Conservation (phyloP, 2,888 invertebrate species). For the Scaptomyza caliginosa region DNA sequence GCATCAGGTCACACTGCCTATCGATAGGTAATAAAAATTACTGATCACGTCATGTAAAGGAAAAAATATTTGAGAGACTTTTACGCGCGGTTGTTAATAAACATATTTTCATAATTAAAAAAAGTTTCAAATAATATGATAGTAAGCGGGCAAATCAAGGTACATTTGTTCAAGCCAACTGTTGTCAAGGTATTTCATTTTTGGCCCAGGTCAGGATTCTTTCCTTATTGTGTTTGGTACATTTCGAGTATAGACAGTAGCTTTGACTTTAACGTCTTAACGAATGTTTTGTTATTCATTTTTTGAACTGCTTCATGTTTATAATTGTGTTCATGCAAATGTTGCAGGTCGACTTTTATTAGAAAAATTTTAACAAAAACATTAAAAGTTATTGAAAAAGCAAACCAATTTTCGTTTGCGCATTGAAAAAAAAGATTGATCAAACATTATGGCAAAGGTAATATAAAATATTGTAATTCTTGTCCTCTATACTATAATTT, state of each 20-base stretch:
- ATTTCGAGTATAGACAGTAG: background rate
- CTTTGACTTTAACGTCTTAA: conserved; percentile 25
- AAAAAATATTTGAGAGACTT: too few relatives aligned
- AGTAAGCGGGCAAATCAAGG: too few relatives aligned
- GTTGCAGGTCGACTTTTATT: conserved; percentile 17
- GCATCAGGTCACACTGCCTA: conserved; percentile 4
- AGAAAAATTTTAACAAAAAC: conserved; percentile 1
- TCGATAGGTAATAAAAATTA: conserved; percentile 14
- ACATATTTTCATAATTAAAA: too few relatives aligned
- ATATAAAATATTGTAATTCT: conserved; percentile 19
- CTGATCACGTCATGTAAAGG: background rate
- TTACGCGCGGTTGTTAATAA: too few relatives aligned
- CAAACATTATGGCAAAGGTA: conserved; percentile 37
- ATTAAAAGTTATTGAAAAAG: conserved; percentile 3
- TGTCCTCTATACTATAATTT: conserved; percentile 4
- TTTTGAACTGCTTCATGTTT: conserved; percentile 27
- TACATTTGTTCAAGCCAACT: too few relatives aligned
- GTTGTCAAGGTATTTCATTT: background rate
- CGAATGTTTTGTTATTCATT: background rate
- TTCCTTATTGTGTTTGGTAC: background rate
- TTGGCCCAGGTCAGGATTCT: background rate
- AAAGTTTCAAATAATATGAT: too few relatives aligned
- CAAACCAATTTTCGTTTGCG: conserved; percentile 2
- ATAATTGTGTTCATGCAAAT: background rate
- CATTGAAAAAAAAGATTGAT: conserved; percentile 25